phyloP scores from a whole-genome alignment of 2,888 invertebrate species.

The Eulithis testata region DNA sequence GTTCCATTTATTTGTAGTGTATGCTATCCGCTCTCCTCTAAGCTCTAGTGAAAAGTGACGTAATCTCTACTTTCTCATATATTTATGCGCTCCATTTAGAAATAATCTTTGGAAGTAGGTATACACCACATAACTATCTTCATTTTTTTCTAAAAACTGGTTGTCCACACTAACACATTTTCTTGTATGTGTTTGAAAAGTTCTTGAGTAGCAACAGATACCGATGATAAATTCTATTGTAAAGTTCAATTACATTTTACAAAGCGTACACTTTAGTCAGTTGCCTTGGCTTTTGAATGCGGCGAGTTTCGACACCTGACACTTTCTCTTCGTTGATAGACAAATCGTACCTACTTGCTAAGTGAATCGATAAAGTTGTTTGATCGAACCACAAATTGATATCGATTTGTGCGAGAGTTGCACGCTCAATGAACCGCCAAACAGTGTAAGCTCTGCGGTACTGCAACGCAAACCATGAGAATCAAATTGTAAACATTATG shows the following conservation, averaged over 20 bases:
- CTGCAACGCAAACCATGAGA: constrained; percentile 4
- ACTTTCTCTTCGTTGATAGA: constrained; percentile 62
- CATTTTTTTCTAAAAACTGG: no score
- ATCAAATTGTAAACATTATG: not conserved
- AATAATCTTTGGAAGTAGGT: no score
- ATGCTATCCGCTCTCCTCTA: no score
- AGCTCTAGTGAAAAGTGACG: no score
- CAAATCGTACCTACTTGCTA: constrained; percentile 28
- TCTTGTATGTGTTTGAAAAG: no score
- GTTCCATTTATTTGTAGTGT: no score
- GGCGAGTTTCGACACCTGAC: constrained; percentile 59
- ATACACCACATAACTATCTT: no score
- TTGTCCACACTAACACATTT: no score
- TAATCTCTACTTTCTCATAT: no score
- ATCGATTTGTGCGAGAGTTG: constrained; percentile 8
- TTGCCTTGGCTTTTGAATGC: constrained; percentile 55
- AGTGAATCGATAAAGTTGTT: constrained; percentile 24
- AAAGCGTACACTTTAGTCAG: constrained; percentile 58
- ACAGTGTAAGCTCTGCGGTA: constrained; percentile 13
- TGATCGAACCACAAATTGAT: constrained; percentile 18
- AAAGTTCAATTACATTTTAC: constrained; percentile 64
- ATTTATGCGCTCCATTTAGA: no score
- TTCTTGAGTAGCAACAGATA: no score
- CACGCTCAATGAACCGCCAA: constrained; percentile 16
- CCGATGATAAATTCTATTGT: constrained; percentile 10